phyloP scores from a whole-genome alignment of 2,888 invertebrate species.

The Orchesellides sinensis region DNA sequence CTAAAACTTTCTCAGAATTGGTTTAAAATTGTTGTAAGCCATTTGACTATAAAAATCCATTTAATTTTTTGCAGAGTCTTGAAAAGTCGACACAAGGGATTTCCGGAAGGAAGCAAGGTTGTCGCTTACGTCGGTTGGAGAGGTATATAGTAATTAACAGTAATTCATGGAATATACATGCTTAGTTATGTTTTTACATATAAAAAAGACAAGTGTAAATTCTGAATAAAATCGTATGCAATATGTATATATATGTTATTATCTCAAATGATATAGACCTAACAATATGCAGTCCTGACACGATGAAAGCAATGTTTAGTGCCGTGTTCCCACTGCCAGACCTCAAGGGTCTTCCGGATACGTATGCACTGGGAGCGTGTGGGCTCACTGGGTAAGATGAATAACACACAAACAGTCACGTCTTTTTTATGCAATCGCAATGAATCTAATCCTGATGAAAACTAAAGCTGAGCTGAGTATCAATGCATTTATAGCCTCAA shows the following conservation, averaged over 20 bases:
- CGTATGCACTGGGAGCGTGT: conserved; percentile 71
- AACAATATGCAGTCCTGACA: conserved; percentile 72
- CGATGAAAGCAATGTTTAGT: conserved; percentile 70
- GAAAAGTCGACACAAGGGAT: conserved; percentile 70
- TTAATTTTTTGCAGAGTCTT: conserved; percentile 67
- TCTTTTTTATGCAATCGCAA: background rate
- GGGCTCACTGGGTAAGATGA: conserved; percentile 63
- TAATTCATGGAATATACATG: background rate
- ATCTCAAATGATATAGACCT: conserved; percentile 54
- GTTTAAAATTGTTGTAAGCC: no score
- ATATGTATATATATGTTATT: no score
- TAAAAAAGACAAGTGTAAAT: no score
- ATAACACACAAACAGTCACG: background rate
- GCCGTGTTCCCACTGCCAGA: conserved; percentile 72
- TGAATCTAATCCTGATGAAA: background rate
- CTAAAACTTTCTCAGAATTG: background rate
- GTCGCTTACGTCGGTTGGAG: conserved; percentile 70
- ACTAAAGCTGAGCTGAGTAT: background rate
- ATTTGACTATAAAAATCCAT: background rate
- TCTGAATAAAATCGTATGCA: no score
- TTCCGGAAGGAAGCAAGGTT: conserved; percentile 72
- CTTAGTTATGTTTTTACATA: background rate
- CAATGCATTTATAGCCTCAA: background rate
- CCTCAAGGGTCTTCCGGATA: conserved; percentile 72
- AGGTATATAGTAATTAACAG: conserved; percentile 28